phyloP scores from a whole-genome alignment of 2,888 invertebrate species.

The Belgica antarctica region DNA sequence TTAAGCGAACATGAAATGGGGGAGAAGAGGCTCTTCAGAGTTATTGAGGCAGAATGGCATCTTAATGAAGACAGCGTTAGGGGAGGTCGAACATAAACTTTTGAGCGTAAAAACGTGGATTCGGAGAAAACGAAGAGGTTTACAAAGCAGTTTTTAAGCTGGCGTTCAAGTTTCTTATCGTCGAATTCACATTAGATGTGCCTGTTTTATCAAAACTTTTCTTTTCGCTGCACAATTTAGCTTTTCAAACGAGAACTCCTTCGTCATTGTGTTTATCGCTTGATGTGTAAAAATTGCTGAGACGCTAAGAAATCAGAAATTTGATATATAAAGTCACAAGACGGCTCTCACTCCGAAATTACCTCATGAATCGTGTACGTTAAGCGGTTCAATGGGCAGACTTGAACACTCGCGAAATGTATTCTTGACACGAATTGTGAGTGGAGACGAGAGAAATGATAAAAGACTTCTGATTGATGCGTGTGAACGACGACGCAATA shows the following conservation, averaged over 20 bases:
- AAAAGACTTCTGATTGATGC: constrained; percentile 2
- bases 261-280: background rate
- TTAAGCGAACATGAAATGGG: background rate
- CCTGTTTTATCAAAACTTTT: background rate
- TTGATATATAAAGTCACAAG: background rate
- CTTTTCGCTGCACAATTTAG: background rate
- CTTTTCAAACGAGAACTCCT: background rate
- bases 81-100: too few relatives aligned
- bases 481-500: background rate
- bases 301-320: background rate
- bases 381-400: background rate
- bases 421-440: background rate
- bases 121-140: too few relatives aligned
- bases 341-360: constrained; percentile 6
- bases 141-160: too few relatives aligned
- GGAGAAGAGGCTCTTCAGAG: too few relatives aligned
- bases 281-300: constrained; percentile 2
- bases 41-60: background rate
- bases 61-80: constrained; percentile 3
- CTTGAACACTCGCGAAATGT: background rate
- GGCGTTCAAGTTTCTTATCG: too few relatives aligned
- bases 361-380: background rate
- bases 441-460: background rate
- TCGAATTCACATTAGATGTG: too few relatives aligned
- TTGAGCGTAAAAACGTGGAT: too few relatives aligned